Evolutionary conservation across 2,888 invertebrate genomes (phyloP).

Genomic region (Drosophila lutescens): DNA sequence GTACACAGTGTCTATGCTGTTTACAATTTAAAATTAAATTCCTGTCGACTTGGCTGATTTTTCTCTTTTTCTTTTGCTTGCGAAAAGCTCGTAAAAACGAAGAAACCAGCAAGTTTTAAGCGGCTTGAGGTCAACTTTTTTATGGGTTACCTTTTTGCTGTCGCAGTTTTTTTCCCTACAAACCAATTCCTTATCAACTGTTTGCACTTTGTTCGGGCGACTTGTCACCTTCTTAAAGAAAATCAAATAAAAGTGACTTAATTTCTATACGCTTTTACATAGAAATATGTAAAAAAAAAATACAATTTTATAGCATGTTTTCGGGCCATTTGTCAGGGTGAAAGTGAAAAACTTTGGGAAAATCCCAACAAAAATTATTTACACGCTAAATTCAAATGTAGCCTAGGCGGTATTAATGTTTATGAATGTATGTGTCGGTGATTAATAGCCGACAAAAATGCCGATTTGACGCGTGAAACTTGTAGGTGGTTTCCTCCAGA

Average conservation of each 20-base stretch:
- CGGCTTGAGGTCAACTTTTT: constrained; percentile 26
- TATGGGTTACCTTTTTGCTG: not conserved
- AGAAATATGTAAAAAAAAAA: not conserved
- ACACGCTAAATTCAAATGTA: constrained; percentile 15
- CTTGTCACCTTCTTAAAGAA: not conserved
- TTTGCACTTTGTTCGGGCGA: constrained; percentile 14
- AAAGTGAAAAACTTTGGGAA: constrained; percentile 1
- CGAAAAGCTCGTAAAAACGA: constrained; percentile 10
- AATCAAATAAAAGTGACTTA: constrained; percentile 11
- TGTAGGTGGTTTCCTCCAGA: not conserved
- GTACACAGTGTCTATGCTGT: no score
- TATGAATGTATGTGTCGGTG: not conserved
- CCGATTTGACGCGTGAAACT: constrained; percentile 9
- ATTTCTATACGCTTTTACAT: constrained; percentile 6
- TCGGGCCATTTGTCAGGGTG: constrained; percentile 1
- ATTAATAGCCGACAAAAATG: constrained; percentile 21
- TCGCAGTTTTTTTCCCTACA: constrained; percentile 13
- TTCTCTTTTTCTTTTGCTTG: not conserved
- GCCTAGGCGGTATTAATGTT: not conserved
- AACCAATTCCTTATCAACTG: constrained; percentile 29
- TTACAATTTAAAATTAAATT: not conserved
- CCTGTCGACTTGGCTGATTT: not conserved
- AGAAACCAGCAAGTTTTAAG: constrained; percentile 5
- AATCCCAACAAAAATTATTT: constrained; percentile 12
- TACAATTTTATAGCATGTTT: constrained; percentile 4